Evolutionary conservation across 1,140 invertebrate species (phyloP).

Genomic region (Bilobella aurantiaca): DNA sequence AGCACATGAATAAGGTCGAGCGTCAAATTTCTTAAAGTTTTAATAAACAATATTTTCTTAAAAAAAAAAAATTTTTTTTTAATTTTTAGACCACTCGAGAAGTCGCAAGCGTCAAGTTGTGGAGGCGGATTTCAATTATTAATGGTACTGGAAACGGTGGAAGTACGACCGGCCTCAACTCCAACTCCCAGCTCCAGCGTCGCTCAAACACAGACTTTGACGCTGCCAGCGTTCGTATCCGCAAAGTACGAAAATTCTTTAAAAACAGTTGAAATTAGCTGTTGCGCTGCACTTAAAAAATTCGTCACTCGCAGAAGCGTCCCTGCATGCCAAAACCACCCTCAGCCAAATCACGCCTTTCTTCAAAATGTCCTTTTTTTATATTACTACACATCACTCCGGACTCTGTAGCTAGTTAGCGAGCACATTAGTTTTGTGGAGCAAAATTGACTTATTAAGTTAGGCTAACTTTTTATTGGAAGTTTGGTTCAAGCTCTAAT

Average conservation of each 20-base stretch:
- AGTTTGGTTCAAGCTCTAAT: too few relatives aligned
- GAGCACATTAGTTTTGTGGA: too few relatives aligned
- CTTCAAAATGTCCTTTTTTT: too few relatives aligned
- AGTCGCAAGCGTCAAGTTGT: constrained; percentile 70
- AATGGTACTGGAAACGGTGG: constrained; percentile 39
- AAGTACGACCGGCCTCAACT: neutral
- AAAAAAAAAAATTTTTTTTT: constrained; percentile 18
- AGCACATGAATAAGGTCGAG: constrained; percentile 77
- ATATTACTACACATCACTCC: too few relatives aligned
- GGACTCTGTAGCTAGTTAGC: too few relatives aligned
- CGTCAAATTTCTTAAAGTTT: neutral
- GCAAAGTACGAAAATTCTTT: constrained; percentile 24
- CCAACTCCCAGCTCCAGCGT: constrained; percentile 12
- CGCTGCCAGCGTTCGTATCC: constrained; percentile 27
- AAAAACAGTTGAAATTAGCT: constrained; percentile 9
- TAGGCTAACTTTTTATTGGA: too few relatives aligned
- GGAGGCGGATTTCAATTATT: constrained; percentile 75
- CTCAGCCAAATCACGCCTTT: too few relatives aligned
- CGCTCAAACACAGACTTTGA: constrained; percentile 25
- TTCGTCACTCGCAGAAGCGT: neutral
- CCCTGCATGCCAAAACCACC: neutral
- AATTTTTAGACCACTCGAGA: constrained; percentile 66
- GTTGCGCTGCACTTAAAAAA: neutral
- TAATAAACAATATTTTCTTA: constrained; percentile 13
- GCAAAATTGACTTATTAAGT: too few relatives aligned